Conservation (phyloP, 2,888 invertebrate species). For the Nezara viridula region DNA sequence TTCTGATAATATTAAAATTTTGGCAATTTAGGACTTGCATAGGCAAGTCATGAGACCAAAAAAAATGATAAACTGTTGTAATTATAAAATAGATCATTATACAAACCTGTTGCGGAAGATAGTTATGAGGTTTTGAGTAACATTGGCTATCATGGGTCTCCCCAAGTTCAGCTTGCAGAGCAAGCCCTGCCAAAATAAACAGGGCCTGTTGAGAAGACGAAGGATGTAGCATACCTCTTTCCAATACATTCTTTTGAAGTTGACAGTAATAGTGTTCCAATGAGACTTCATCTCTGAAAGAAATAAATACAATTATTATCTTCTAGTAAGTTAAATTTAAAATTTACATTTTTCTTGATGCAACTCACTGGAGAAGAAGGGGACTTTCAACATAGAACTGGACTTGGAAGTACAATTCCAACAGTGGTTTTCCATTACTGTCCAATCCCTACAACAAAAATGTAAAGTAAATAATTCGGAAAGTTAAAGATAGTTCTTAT, state of each 20-base stretch:
- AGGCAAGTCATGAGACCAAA: no score
- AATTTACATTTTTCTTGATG: background rate
- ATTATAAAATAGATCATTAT: background rate
- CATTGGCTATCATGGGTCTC: slow-evolving; percentile 71
- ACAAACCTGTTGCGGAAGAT: slow-evolving; percentile 64
- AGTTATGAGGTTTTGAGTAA: slow-evolving; percentile 62
- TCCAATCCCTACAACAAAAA: slow-evolving; percentile 81
- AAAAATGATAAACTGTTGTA: no score
- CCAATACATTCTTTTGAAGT: slow-evolving; percentile 86
- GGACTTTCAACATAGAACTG: slow-evolving; percentile 96
- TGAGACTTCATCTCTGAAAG: slow-evolving; percentile 84
- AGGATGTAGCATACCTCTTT: slow-evolving; percentile 72
- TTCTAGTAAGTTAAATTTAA: background rate
- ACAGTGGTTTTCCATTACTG: slow-evolving; percentile 89
- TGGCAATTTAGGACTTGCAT: no score
- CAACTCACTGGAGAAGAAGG: slow-evolving; percentile 80
- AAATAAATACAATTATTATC: background rate
- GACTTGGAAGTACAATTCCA: slow-evolving; percentile 91
- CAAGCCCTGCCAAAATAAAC: slow-evolving; percentile 87
- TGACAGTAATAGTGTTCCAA: slow-evolving; percentile 96
- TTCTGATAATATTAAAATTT: background rate
- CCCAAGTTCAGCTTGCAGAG: slow-evolving; percentile 93
- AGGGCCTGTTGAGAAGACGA: slow-evolving; percentile 79
- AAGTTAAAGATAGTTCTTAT: no score
- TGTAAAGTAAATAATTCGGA: background rate